Evolutionary conservation across 2,797 vertebrate species (phyloP).

Genomic region (Enteromius mattozi): DNA sequence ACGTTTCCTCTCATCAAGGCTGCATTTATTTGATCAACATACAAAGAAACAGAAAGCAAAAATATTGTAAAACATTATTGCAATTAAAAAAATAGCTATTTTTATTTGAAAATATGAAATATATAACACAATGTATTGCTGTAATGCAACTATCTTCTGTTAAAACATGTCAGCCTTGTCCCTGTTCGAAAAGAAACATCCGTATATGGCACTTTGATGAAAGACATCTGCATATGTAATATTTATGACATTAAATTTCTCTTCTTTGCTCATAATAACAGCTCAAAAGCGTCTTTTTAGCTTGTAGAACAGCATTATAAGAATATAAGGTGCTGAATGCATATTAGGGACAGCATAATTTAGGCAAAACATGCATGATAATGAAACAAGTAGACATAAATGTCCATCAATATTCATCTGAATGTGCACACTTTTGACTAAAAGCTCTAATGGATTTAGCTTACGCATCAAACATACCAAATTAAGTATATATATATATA

Average conservation of each 20-base stretch:
- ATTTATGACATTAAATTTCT: not conserved
- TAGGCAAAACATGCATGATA: not conserved
- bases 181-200: not conserved
- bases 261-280: not conserved
- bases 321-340: not conserved
- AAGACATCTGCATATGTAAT: not conserved
- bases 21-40: no score
- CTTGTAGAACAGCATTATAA: not conserved
- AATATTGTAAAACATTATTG: not conserved
- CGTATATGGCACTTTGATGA: not conserved
- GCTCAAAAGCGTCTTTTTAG: not conserved
- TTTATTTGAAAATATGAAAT: not conserved
- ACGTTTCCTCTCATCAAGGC: no score
- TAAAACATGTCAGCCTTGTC: not conserved
- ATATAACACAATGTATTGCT: no score
- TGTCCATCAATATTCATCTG: not conserved
- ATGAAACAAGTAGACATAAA: conserved; percentile 5
- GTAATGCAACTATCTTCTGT: not conserved
- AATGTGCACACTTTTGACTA: not conserved
- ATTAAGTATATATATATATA: not conserved
- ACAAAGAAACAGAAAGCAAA: not conserved
- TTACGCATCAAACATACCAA: not conserved
- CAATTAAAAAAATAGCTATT: not conserved
- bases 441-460: not conserved
- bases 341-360: no score